These are phyloP conservation scores for Cyrtonyx montezumae DNA, from an alignment of 2,113 vertebrate species.

Conservation along the genomic window DNA sequence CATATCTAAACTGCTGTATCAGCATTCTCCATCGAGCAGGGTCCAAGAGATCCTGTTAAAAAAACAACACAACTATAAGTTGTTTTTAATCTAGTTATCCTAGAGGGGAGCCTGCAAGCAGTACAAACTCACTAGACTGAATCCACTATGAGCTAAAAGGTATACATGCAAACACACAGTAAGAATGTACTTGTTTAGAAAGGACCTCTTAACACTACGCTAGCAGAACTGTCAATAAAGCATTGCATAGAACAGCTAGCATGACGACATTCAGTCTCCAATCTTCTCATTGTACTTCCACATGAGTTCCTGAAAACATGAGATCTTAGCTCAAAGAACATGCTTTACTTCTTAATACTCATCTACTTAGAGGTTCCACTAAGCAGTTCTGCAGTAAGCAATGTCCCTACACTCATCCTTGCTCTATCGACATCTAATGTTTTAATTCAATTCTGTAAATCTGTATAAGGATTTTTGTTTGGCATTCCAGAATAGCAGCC, in stretches of 20 bases:
- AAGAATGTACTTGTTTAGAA: neutral
- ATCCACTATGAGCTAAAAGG: neutral
- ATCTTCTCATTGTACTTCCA: neutral
- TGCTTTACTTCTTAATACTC: too few species aligned
- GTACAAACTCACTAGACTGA: neutral
- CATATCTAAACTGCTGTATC: constrained; percentile 98
- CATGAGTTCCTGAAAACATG: neutral
- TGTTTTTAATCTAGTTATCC: constrained; percentile 6
- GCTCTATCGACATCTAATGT: neutral
- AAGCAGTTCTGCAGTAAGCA: neutral
- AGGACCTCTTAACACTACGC: neutral
- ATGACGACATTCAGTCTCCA: neutral
- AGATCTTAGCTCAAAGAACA: neutral
- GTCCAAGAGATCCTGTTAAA: constrained; percentile 94
- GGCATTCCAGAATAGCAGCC: neutral
- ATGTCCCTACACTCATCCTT: neutral
- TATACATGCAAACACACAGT: accelerated
- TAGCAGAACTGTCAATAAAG: neutral
- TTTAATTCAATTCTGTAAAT: neutral
- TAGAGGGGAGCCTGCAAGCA: neutral
- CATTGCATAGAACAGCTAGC: neutral
- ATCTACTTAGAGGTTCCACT: neutral
- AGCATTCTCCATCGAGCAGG: constrained; percentile 98
- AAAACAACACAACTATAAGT: constrained; percentile 7
- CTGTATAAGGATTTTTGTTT: neutral